Base-by-base conservation (phyloP, 1,140 invertebrate genomes). In the Drosophila baimaii region DNA sequence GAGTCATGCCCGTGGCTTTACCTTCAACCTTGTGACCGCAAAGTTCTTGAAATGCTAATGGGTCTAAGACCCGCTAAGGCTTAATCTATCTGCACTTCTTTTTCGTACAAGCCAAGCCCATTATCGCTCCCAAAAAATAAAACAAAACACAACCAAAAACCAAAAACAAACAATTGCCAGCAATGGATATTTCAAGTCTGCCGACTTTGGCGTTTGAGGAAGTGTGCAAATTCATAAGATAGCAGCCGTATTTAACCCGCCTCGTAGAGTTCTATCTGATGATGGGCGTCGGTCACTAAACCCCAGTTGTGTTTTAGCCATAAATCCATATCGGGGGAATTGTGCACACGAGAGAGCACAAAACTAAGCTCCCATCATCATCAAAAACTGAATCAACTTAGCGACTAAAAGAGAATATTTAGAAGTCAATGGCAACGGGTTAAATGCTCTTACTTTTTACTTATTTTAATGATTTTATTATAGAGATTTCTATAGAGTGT, bases 251-350 rank as follows among this genome's bases (percentile, higher is more conserved):
- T 17, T 21, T 51, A 17, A 43, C 27, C 37, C 41, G 46, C 21
- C 29, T 27, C 3, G 35, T 25, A 25, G 41, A 39, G 37, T 71
- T 72, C 58, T 77, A 25, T 8, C 21, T 54, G 54, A 58, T 54
- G 54, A 58, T 75, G 64, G 61, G 64, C 61, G 75, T 19, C 65
- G 84, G 84, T 81, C 84, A 83, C 72, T 89, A 89, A 89, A 89
- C 84, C 76, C 76, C 74, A 78, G 58, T 79, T 65, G 35, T 25
- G 33, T 55, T 21, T 39, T 15, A 56, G 21, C 51, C 54, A 72
- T 37, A 77, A 64, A 69, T 56, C 77, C 77, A 84, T 77, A 89
- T 88, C 73, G 73, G 80, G 80, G 76, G 44, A 56, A 84, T 47
- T 70, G 54, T 43, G 29, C 56, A 56, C 62, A 63, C 15, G 23